Conservation (phyloP, 2,113 vertebrate species). For the Atractosteus spatula region DNA sequence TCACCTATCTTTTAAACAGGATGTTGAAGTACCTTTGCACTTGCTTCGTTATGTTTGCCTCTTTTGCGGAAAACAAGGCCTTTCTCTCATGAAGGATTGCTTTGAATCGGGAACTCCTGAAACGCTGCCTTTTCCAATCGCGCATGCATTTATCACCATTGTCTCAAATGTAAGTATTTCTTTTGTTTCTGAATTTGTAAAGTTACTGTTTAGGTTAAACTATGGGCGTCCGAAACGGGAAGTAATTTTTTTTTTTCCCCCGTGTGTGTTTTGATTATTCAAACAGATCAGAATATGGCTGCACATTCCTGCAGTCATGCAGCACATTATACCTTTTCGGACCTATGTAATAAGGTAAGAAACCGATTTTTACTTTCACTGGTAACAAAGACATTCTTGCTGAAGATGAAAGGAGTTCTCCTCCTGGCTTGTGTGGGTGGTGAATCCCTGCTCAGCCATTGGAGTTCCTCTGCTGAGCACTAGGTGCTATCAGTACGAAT, state of each 20-base stretch:
- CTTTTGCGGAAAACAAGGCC: constrained; percentile 96
- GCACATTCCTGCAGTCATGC: constrained; percentile 98
- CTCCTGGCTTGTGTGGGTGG: too few species aligned
- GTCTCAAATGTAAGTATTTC: constrained; percentile 90
- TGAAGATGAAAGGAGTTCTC: not conserved
- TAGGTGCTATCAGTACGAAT: too few species aligned
- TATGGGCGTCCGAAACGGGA: too few species aligned
- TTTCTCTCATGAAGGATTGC: constrained; percentile 98
- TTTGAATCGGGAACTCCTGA: constrained; percentile 91
- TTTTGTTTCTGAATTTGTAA: too few species aligned
- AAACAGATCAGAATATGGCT: constrained; percentile 97
- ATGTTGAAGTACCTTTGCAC: constrained; percentile 96
- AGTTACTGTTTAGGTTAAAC: too few species aligned
- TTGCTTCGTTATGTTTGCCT: constrained; percentile 96
- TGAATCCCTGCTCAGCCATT: too few species aligned
- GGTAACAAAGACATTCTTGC: too few species aligned
- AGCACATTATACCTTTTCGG: constrained; percentile 98
- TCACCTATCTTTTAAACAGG: constrained; percentile 57
- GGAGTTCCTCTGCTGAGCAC: too few species aligned
- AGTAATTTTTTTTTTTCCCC: too few species aligned
- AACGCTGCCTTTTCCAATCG: constrained; percentile 92
- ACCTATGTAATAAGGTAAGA: constrained; percentile 94
- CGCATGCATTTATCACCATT: constrained; percentile 97
- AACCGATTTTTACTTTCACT: not conserved
- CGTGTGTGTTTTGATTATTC: not conserved